Base-by-base conservation (phyloP, 2,888 invertebrate genomes). In the Luperina nickerlii region DNA sequence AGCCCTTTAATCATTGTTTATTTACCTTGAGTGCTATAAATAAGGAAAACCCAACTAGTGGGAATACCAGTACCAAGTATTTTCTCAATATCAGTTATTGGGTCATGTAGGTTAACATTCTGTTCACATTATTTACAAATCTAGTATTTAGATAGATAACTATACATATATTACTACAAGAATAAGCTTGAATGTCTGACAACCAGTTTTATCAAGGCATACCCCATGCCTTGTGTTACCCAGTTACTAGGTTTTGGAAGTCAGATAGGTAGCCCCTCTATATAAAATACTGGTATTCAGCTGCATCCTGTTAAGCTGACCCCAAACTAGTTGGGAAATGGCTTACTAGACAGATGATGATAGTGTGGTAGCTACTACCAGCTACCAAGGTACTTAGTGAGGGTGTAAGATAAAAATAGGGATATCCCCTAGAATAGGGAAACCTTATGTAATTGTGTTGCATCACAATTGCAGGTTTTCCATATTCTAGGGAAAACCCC, bases 21-120 rank as follows among this genome's bases (percentile, higher is more conserved):
- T n/a, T 74, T 45, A 65, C 38, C 38, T 57, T 60, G 2, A 81
- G 20, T 70, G 20, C 38, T 27, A n/a, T 70, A 69, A 51, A 38
- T 48, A 68, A 24, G 45, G 27, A 27, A 32, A 81, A 69, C 18
- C 15, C 0, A 32, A 54, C 13, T 38, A 57, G 9, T 48, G n/a
- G 65, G 57, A 57, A 65, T 57, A 32, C 57, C 66, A 65, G 18
- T 18, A 32, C 13, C 2, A 13, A 79, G 18, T 67, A 51, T 9
- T 78, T 68, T 15, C 15, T 62, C 32, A 38, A 38, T 60, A 57
- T 18, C 0, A 13, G 13, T 24, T 20, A 38, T 24, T 38, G 18
- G 11, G 38, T 57, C 13, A 38, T 38, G 24, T 18, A 65, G 63
- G 51, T 54, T n/a, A 38, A n/a, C 18, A 42, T n/a, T 45, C 5